These are phyloP conservation scores for Zalophus californianus DNA, from an alignment of 2,797 vertebrate species.

Conservation along the genomic window DNA sequence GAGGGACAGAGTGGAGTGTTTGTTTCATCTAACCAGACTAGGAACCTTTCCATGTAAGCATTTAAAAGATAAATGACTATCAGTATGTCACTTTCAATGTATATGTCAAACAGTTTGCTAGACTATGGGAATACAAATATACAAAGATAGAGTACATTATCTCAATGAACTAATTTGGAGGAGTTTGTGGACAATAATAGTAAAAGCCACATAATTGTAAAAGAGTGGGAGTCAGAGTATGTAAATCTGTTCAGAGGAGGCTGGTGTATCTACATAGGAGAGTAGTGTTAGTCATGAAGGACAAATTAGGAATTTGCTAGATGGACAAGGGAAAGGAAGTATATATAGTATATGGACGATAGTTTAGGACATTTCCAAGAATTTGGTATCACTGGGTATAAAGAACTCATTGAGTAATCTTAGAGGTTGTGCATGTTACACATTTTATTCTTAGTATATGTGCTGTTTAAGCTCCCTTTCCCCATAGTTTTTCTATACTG, in stretches of 20 bases:
- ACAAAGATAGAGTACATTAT: not conserved
- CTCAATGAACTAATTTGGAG: not conserved
- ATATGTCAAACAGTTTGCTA: not conserved
- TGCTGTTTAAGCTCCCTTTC: not conserved
- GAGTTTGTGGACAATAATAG: not conserved
- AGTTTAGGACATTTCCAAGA: not conserved
- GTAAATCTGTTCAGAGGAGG: not conserved
- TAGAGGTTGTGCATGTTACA: not conserved
- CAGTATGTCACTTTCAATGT: not conserved
- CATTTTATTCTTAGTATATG: not conserved
- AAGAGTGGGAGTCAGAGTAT: not conserved
- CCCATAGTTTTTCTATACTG: not conserved
- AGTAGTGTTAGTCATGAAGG: not conserved
- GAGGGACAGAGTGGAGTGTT: not conserved
- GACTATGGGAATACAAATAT: not conserved
- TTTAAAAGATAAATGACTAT: not conserved
- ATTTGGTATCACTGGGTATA: not conserved
- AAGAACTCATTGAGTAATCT: not conserved
- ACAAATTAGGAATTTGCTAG: not conserved
- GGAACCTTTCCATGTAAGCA: not conserved
- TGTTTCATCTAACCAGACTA: not conserved
- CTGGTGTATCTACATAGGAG: not conserved
- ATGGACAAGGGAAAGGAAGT: not conserved
- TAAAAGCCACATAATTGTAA: not conserved
- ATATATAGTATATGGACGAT: not conserved